A percentile compares a stretch with the other conserved stretches of the same genome.
These are phyloP conservation scores for Onychorhynchus coronatus DNA, from an alignment of 2,113 vertebrate genomes.

Conservation along the genomic window DNA sequence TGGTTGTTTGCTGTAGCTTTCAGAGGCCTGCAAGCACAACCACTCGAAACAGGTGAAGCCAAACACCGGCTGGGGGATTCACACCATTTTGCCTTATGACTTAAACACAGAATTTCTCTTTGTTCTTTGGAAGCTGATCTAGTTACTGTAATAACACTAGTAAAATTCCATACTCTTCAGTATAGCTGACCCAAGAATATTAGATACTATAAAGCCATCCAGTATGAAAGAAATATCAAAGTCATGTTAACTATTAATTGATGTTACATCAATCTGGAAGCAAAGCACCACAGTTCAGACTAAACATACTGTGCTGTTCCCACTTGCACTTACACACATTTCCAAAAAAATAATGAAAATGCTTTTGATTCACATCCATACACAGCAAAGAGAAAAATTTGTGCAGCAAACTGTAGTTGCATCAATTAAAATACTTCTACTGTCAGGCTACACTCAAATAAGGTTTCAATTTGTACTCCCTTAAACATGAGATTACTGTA, in stretches of 20 bases:
- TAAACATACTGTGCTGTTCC: background rate
- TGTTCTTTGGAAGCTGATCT: background rate
- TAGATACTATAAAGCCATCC: background rate
- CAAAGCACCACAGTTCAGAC: background rate
- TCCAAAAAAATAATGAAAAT: background rate
- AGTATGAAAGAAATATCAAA: background rate
- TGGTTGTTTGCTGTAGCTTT: background rate
- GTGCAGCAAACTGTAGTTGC: background rate
- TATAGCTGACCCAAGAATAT: background rate
- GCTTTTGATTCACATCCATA: background rate
- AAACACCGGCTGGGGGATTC: background rate
- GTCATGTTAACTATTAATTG: background rate
- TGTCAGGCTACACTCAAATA: background rate
- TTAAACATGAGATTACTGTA: slow-evolving; percentile 27
- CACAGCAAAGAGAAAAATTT: background rate
- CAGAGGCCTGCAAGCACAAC: background rate
- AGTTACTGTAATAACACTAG: background rate
- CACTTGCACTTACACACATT: background rate
- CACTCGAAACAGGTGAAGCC: background rate
- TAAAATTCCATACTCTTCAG: background rate
- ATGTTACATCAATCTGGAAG: background rate
- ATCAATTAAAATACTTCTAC: background rate
- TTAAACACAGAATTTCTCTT: background rate
- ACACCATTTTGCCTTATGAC: background rate
- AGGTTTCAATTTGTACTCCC: slow-evolving; percentile 32